A percentile compares a stretch with the other conserved stretches of the same genome.
These are phyloP conservation scores for Phataginus tricuspis DNA, from an alignment of 2,797 vertebrate genomes.

Conservation along the genomic window DNA sequence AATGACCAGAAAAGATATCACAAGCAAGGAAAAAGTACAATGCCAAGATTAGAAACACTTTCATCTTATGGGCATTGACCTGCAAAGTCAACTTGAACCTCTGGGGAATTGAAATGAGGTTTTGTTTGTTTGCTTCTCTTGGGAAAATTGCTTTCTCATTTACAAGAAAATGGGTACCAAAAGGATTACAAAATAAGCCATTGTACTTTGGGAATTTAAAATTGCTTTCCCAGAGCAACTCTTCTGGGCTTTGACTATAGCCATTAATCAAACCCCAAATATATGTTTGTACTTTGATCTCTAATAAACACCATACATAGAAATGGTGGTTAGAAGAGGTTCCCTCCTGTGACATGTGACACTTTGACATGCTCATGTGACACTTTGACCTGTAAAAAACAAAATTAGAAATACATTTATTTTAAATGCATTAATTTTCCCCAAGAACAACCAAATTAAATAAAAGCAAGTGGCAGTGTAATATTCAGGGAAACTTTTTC, in stretches of 20 bases:
- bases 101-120: background rate
- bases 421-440: background rate
- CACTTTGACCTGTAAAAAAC: background rate
- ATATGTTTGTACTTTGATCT: background rate
- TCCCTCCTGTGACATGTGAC: background rate
- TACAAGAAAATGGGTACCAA: conserved; percentile 19
- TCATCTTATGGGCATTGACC: background rate
- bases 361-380: background rate
- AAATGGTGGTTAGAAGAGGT: background rate
- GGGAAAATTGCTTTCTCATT: conserved; percentile 59
- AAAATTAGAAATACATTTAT: background rate
- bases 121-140: conserved; percentile 49
- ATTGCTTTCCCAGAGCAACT: conserved; percentile 46
- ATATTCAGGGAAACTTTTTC: background rate
- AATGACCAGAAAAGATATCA: background rate
- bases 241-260: background rate
- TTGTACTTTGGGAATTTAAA: background rate
- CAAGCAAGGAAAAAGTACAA: background rate
- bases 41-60: background rate
- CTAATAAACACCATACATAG: background rate
- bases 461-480: background rate
- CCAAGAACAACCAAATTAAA: background rate
- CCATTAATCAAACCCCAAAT: background rate
- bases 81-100: background rate
- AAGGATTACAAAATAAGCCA: conserved; percentile 38